A percentile compares a stretch with the other conserved stretches of the same genome.
Evolutionary conservation across 2,113 vertebrate genomes (phyloP).

Genomic region (Oreochromis spilurus): DNA sequence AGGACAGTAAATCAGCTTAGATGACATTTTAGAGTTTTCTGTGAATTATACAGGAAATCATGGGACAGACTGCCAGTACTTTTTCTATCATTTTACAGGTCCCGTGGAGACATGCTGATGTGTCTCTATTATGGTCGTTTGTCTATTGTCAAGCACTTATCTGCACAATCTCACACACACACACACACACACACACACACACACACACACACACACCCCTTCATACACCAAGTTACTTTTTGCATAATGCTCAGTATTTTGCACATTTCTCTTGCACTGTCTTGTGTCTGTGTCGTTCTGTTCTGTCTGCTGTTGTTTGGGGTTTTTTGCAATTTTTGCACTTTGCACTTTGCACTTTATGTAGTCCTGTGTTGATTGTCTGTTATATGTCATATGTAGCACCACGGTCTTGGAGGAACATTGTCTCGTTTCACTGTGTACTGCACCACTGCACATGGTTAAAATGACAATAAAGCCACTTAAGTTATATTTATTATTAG

Average conservation of each 20-base stretch:
- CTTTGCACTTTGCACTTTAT: not conserved
- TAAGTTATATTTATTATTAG: not conserved
- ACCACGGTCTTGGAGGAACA: not conserved
- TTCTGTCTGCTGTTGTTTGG: not conserved
- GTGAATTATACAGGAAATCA: not conserved
- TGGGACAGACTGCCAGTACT: not conserved
- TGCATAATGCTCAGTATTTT: not conserved
- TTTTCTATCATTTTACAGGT: not conserved
- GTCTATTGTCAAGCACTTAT: not conserved
- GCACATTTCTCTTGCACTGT: not conserved
- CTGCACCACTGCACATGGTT: not conserved
- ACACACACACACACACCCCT: not conserved
- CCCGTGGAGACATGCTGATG: not conserved
- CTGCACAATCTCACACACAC: not conserved
- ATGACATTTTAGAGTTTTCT: not conserved
- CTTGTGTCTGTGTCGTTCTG: not conserved
- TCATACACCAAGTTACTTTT: not conserved
- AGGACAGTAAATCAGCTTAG: not conserved
- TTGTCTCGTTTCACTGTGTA: not conserved
- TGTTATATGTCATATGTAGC: not conserved
- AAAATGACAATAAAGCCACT: not conserved
- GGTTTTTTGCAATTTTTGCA: fast-evolving
- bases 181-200: too few species aligned
- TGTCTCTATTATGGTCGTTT: not conserved
- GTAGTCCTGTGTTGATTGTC: not conserved